Base-by-base conservation (phyloP, 2,113 vertebrate genomes). In the Alosa alosa region DNA sequence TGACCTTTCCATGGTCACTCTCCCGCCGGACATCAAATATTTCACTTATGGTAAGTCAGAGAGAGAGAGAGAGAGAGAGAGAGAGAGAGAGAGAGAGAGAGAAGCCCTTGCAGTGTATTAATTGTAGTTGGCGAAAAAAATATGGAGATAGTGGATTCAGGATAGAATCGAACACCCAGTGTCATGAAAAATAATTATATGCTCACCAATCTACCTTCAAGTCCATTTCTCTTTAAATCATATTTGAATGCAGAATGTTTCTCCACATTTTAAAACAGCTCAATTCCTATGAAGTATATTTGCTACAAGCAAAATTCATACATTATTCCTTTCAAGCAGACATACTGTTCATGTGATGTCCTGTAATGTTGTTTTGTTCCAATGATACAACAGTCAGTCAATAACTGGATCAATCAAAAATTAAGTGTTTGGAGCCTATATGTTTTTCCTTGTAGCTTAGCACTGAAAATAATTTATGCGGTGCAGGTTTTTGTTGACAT, bases 21-120 rank as follows among this genome's bases (percentile, higher is more conserved):
- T 97, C 50, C 97, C 97, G 1, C 96, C 96, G 10, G 94, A 97
- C 91, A 93, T 97, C 83, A 95, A 96, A 39, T 97, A 97, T 91
- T 97, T 96, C 88, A 97, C 97, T 41, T 97, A 96, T 0, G 96
- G 97, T 97, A 88, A 96, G 72, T 39, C 31, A 39, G 72, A 36
- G 96, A 25, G 31, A n/a, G 55, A 60, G 55, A 7, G 52, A 55
- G 52, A 55, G 52, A 55, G 15, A 49, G 52, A 55, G 52, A 55
- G 52, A 55, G 15, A 49, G 17, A 18, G 13, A 55, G 52, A 18
- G 52, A 55, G 55, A 22, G 6, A 45, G 45, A 25, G 60, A 22
- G 81, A 83, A 82, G 10, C 86, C 75, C n/a, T 4, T 31, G n/a
- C 36, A 81, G 78, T 41, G 78, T 36, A 44, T 81, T 72, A 25